Evolutionary conservation across 2,888 invertebrate species (phyloP).

Genomic region (Brachypalpus laphriformis): DNA sequence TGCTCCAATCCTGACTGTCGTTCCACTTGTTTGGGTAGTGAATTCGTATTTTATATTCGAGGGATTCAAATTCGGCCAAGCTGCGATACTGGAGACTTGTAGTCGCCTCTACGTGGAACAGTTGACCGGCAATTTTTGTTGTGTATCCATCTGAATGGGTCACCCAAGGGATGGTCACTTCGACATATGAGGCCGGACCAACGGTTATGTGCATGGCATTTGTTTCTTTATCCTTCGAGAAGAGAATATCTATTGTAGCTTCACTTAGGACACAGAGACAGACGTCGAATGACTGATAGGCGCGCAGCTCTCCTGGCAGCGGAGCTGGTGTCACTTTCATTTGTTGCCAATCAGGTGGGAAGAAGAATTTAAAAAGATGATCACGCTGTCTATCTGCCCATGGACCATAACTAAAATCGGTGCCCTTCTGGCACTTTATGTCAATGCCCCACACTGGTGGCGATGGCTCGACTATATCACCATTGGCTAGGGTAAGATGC

Average conservation of each 20-base stretch:
- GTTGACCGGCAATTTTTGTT: constrained; percentile 95
- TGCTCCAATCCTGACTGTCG: constrained; percentile 96
- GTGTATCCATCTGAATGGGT: constrained; percentile 93
- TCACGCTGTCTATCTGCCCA: constrained; percentile 99
- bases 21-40: constrained; percentile 98
- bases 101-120: constrained; percentile 96
- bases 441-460: constrained; percentile 98
- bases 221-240: constrained; percentile 95
- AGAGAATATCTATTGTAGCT: constrained; percentile 97
- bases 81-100: constrained; percentile 97
- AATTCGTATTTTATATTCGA: constrained; percentile 91
- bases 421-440: constrained; percentile 96
- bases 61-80: constrained; percentile 95
- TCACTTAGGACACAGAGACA: constrained; percentile 95
- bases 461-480: constrained; percentile 95
- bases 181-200: constrained; percentile 97
- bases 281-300: constrained; percentile 96
- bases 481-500: constrained; percentile 93
- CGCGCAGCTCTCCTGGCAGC: constrained; percentile 93
- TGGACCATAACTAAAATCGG: constrained; percentile 98
- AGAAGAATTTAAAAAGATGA: constrained; percentile 97
- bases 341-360: constrained; percentile 93
- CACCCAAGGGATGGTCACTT: constrained; percentile 98
- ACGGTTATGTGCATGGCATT: constrained; percentile 98
- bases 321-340: constrained; percentile 91